A percentile compares a stretch with the other conserved stretches of the same genome.
phyloP scores from a whole-genome alignment of 2,113 vertebrate genomes.

The Butorides virescens region DNA sequence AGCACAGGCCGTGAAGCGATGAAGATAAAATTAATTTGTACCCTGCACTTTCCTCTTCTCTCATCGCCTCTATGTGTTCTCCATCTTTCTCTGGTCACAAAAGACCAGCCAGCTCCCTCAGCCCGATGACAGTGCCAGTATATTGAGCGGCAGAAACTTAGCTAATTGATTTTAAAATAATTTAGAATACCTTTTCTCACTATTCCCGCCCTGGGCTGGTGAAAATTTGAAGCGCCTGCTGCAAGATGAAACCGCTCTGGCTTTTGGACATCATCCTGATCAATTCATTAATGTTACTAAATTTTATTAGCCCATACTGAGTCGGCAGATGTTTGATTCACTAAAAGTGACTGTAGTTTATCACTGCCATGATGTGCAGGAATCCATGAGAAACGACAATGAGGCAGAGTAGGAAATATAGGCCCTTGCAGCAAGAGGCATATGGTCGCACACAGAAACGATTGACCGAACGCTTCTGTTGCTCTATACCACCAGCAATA shows the following conservation, averaged over 20 bases:
- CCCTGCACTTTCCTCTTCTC: neutral
- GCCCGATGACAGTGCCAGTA: neutral
- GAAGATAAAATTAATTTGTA: neutral
- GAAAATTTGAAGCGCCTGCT: neutral
- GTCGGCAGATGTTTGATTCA: neutral
- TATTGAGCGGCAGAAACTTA: neutral
- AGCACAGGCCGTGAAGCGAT: neutral
- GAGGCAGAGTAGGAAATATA: neutral
- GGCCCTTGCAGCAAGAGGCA: neutral
- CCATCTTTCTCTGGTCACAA: neutral
- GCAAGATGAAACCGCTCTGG: neutral
- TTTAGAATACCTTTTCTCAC: neutral
- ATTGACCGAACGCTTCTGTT: neutral
- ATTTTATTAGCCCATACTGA: neutral
- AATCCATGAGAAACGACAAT: rapidly evolving
- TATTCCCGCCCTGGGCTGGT: neutral
- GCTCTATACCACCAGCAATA: neutral
- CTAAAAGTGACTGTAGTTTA: neutral
- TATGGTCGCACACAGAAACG: neutral
- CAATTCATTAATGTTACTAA: neutral
- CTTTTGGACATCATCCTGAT: neutral
- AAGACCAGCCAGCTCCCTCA: neutral
- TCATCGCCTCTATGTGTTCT: neutral
- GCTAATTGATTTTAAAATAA: neutral
- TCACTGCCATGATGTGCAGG: no score